Evolutionary conservation across 2,888 invertebrate genomes (phyloP).

Genomic region (Podabrus alpinus): DNA sequence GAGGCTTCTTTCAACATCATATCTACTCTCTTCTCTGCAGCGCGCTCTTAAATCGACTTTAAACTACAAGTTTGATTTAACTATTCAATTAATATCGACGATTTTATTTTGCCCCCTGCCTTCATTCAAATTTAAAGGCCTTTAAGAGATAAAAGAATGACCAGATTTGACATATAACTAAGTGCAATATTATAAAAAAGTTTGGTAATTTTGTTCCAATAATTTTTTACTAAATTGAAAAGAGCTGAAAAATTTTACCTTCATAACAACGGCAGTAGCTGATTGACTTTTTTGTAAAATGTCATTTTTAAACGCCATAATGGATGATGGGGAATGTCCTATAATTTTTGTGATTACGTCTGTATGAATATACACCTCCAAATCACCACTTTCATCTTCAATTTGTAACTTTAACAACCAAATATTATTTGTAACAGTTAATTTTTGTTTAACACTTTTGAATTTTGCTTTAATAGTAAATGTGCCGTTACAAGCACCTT

Average conservation of each 20-base stretch:
- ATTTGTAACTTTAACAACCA: slow-evolving; percentile 64
- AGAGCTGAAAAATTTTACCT: slow-evolving; percentile 34
- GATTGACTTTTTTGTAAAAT: slow-evolving; percentile 35
- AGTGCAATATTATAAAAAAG: too few species aligned
- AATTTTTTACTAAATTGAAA: too few species aligned
- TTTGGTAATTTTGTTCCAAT: too few species aligned
- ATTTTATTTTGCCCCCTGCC: too few species aligned
- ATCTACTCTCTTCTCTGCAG: too few species aligned
- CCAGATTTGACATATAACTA: too few species aligned
- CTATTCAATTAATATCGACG: too few species aligned
- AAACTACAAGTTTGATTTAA: too few species aligned
- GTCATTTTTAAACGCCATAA: slow-evolving; percentile 31
- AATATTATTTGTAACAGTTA: slow-evolving; percentile 58
- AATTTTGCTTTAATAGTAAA: slow-evolving; percentile 64
- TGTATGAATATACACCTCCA: slow-evolving; percentile 63
- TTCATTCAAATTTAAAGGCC: too few species aligned
- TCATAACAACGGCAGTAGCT: slow-evolving; percentile 37
- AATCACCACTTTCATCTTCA: slow-evolving; percentile 61
- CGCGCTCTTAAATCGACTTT: too few species aligned
- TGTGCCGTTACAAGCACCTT: slow-evolving; percentile 52
- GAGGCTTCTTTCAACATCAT: too few species aligned
- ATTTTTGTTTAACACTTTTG: slow-evolving; percentile 59
- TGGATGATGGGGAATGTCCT: slow-evolving; percentile 55
- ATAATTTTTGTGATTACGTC: slow-evolving; percentile 60
- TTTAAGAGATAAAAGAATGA: too few species aligned